Base-by-base conservation (phyloP, 2,797 vertebrate species). In the Heterohyrax brucei region DNA sequence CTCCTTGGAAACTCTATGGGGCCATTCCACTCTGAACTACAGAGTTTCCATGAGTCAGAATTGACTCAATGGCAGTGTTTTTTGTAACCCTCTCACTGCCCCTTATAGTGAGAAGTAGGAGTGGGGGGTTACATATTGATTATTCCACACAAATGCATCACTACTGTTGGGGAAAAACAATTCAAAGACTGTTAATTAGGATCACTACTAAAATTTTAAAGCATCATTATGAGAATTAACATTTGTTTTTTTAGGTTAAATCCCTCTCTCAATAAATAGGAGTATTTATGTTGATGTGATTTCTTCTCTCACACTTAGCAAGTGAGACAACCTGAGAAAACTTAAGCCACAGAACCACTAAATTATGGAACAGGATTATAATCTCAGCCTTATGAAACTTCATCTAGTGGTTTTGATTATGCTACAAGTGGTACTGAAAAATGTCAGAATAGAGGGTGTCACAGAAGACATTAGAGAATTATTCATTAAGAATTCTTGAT, bases 251-350 rank as follows among this genome's bases (percentile, higher is more conserved):
- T 85, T 24, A 66, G 13, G 14, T 5, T 72, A 64, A 61, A 64
- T 73, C 68, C 33, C n/a, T 68, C 78, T 77, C n/a, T 86, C 77
- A 91, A 66, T 66, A 86, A 82, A 48, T 39, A 21, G 80, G 50
- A 75, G 8, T 21, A 24, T 93, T 33, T 84, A 44, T 24, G 3
- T 28, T 28, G 72, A 2, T 75, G 28, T 66, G 26, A 39, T 95
- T 76, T 70, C 39, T 78, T 77, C 50, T 79, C 9, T 93, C 30
- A 33, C 33, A 50, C 48, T 64, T 81, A 75, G 33, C 28, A 68
- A 53, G 56, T 21, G 46, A 89, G 56, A 77, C 77, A 87, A 61
- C 14, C 13, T 87, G 39, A 80, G n/a, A 13, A 50, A 39, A 82
- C 50, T 53, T n/a, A 56, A 86, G n/a, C 44, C 44, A 33, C 7